A percentile compares a stretch with the other conserved stretches of the same genome.
These are phyloP conservation scores for Agrotis puta DNA, from an alignment of 2,888 invertebrate species.

Conservation along the genomic window DNA sequence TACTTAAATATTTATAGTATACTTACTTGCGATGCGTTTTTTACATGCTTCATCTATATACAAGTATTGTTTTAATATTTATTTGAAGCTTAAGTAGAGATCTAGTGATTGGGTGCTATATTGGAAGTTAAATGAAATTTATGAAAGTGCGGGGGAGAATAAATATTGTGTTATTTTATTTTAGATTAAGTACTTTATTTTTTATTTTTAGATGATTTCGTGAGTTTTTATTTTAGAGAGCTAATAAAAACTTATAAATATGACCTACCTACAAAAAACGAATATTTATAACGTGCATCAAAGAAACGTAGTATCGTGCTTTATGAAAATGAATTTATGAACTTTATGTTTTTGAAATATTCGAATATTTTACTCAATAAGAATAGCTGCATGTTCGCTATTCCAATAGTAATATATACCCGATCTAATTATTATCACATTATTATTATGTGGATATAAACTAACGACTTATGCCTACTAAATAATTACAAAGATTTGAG, in stretches of 20 bases:
- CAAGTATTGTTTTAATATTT: not conserved
- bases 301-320: not conserved
- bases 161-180: too few relatives aligned
- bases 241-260: not conserved
- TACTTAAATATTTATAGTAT: not conserved
- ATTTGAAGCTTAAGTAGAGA: not conserved
- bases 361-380: slow-evolving; percentile 11
- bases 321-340: not conserved
- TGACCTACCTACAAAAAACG: not conserved
- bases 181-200: not conserved
- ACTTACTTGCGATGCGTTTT: slow-evolving; percentile 1
- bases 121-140: not conserved
- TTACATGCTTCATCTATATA: slow-evolving; percentile 1
- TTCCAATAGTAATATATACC: slow-evolving; percentile 8
- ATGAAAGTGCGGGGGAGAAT: not conserved
- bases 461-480: slow-evolving; percentile 30
- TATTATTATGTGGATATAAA: slow-evolving; percentile 56
- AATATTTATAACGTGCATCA: not conserved
- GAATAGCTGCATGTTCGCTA: slow-evolving; percentile 21
- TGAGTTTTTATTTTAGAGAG: not conserved
- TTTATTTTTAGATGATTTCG: too few relatives aligned
- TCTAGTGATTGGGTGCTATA: not conserved
- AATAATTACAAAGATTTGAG: slow-evolving; percentile 13
- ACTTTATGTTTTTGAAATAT: not conserved
- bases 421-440: slow-evolving; percentile 61